Evolutionary conservation across 1,140 invertebrate genomes (phyloP), one percentile per base, ranked within the genome.

Genomic region (Apis laboriosa): DNA sequence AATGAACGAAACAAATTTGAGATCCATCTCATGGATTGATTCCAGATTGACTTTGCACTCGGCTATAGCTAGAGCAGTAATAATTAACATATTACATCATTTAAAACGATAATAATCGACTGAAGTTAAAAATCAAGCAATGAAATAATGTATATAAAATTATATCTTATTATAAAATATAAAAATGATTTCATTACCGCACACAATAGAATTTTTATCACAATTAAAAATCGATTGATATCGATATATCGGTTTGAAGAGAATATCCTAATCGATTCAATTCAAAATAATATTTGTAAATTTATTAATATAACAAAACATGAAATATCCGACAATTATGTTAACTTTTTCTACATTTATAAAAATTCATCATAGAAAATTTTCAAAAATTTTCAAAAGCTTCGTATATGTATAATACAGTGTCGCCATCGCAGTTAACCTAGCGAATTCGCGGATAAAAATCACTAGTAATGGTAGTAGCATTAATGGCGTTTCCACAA

Each of bases 401-500:
- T 9, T 2, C 0, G 11, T 19, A 9, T 11, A 61, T 12, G n/a
- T 61, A 9, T 61, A 61, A 9, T 34, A 13, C 8, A 17, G 1
- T 7, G 34, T 21, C 21, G 43, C 43, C 61, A 28, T 63, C 34
- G 13, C 21, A 2, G 49, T 24, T 21, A 51, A 70, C 49, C 67
- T 70, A 49, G 2, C 67, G 8, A 7, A 24, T 24, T 49, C 61
- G 56, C 53, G 68, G 21, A 56, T n/a, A 55, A 73, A 79, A 79
- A 12, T 61, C 77, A 53, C 21, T 56, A 19, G 28, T 63, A 75
- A 58, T 34, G 73, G 53, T 43, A 73, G 67, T 55, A 55, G 74
- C 64, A 28, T 49, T 77, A 83, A 77, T 43, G 58, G 51, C 80
- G 58, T 24, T 51, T 61, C 55, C 49, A 68, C 53, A 28, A 78